Base-by-base conservation (phyloP, 2,797 vertebrate species). In the Garrulus glandarius region DNA sequence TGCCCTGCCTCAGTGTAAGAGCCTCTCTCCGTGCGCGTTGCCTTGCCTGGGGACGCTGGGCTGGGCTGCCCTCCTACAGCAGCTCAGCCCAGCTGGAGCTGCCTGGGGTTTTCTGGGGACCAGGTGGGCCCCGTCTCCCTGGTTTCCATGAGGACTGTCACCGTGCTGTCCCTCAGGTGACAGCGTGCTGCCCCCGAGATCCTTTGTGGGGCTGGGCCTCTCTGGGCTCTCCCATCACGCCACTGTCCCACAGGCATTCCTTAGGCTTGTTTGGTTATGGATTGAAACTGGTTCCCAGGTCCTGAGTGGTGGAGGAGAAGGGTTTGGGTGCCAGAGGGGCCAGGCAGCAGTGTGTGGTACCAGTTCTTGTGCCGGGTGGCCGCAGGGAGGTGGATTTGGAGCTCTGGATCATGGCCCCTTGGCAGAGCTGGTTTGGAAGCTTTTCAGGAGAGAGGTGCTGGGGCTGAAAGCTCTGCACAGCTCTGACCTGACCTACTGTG, bases 21-120 rank as follows among this genome's bases (percentile, higher is more conserved):
- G 59, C 55, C 0, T 11, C 53, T 32, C 36, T 29, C n/a, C 0
- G 1, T 1, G 15, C 9, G 3, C 10, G 3, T 21, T 1, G 0
- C 52, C 23, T 32, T 36, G 41, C 5, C 11, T 0, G 0, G 10
- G 49, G 24, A 4, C 41, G 53, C 49, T 1, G 14, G 43, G 29
- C 78, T 49, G 4, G 34, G 56, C 64, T 67, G 32, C 39, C 18
- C 29, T 74, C 29, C 43, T 8, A 0, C 2, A 1, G 20, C 43
- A 53, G 5, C 43, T 34, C 4, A 4, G 44, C 78, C 47, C 1
- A 3, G 32, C 20, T 60, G 55, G 18, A 22, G 55, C 18, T 55
- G 52, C 5, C 49, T 13, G 19, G 41, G 47, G 24, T 52, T 87
- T 53, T 50, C 37, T 57, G 20, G 43, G 34, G 15, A 26, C 10